phyloP scores from a whole-genome alignment of 2,797 vertebrate species.

The Macropodus opercularis region DNA sequence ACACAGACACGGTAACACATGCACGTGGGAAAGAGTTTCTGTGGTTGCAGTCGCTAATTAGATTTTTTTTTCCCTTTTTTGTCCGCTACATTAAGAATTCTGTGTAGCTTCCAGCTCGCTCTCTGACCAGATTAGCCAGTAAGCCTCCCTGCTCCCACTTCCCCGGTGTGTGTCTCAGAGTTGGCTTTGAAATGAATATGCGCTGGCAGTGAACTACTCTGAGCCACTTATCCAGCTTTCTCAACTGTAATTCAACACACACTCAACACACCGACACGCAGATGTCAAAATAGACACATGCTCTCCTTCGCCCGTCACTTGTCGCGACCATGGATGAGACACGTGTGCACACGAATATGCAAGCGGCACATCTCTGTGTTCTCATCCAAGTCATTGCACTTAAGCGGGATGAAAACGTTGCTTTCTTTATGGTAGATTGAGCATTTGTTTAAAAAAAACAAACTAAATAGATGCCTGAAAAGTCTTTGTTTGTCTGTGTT shows the following conservation, averaged over 20 bases:
- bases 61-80: conserved; percentile 47
- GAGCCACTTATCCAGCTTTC: conserved; percentile 73
- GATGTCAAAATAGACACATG: conserved; percentile 35
- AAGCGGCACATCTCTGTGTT: conserved; percentile 5
- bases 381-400: conserved; percentile 14
- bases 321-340: conserved; percentile 1
- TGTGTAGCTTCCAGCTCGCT: conserved; percentile 71
- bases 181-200: conserved; percentile 80
- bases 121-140: conserved; percentile 82
- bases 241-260: conserved; percentile 68
- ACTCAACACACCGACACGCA: conserved; percentile 43
- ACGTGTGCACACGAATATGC: conserved; percentile 5
- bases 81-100: conserved; percentile 74
- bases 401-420: conserved; percentile 26
- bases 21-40: conserved; percentile 51
- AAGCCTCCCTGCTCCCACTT: conserved; percentile 77
- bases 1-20: conserved; percentile 12
- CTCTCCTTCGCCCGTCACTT: conserved; percentile 39
- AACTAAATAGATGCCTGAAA: background rate
- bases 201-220: conserved; percentile 77
- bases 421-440: conserved; percentile 16
- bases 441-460: conserved; percentile 14
- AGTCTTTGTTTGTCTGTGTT: conserved; percentile 33
- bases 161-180: conserved; percentile 76
- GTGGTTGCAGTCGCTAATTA: conserved; percentile 66